A percentile compares a stretch with the other conserved stretches of the same genome.
phyloP scores from a whole-genome alignment of 2,113 vertebrate species.

The Junco hyemalis region DNA sequence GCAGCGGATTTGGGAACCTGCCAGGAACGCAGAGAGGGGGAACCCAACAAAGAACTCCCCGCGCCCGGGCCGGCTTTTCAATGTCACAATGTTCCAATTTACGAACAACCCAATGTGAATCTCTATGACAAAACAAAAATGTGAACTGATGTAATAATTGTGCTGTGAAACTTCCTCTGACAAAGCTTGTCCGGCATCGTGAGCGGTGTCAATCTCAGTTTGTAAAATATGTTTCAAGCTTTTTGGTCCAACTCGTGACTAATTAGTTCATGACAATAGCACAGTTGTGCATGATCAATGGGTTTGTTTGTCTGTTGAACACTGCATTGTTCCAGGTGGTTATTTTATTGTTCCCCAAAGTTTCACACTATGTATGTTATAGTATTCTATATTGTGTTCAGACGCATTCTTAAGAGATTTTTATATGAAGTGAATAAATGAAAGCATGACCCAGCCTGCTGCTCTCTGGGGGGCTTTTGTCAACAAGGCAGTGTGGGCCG shows the following conservation, averaged over 20 bases:
- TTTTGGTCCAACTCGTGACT: slow-evolving; percentile 88
- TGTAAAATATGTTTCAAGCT: slow-evolving; percentile 86
- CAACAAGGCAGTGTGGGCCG: fast-evolving
- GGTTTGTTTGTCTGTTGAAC: slow-evolving; percentile 85
- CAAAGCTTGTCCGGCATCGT: slow-evolving; percentile 86
- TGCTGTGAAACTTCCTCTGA: slow-evolving; percentile 91
- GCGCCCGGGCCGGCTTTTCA: neutral
- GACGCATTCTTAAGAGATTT: slow-evolving; percentile 95
- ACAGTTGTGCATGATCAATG: slow-evolving; percentile 91
- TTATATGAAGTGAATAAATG: slow-evolving; percentile 99
- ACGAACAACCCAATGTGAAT: slow-evolving; percentile 83
- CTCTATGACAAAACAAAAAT: slow-evolving; percentile 70
- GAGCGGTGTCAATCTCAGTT: slow-evolving; percentile 84
- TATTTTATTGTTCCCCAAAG: slow-evolving; percentile 83
- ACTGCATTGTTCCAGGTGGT: slow-evolving; percentile 89
- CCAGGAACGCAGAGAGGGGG: neutral
- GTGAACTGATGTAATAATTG: slow-evolving; percentile 90
- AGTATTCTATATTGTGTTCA: slow-evolving; percentile 98
- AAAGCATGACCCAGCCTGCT: slow-evolving; percentile 87
- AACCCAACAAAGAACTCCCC: neutral
- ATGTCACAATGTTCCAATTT: slow-evolving; percentile 75
- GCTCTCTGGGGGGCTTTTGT: neutral
- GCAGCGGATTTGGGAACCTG: neutral
- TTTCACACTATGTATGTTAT: slow-evolving; percentile 98
- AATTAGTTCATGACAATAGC: slow-evolving; percentile 83